phyloP scores from a whole-genome alignment of 2,888 invertebrate species.

The Tipula unca region DNA sequence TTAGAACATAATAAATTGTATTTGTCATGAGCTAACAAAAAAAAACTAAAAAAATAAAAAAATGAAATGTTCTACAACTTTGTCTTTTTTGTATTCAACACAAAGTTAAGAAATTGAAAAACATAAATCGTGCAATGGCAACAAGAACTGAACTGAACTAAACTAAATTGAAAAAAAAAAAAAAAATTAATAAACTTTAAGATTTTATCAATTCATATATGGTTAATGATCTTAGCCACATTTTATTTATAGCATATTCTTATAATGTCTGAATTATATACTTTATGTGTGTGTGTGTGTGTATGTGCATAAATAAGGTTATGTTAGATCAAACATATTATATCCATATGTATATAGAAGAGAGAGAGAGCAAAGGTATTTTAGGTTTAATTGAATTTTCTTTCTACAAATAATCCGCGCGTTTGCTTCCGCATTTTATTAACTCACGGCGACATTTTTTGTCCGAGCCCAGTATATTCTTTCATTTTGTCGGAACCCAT shows the following conservation, averaged over 20 bases:
- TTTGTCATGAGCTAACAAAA: neutral
- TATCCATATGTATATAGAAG: neutral
- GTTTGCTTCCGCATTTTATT: neutral
- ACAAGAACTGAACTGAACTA: neutral
- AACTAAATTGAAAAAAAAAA: neutral
- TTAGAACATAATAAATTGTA: neutral
- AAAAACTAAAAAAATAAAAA: too few species aligned
- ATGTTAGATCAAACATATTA: neutral
- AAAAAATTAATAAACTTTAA: slow-evolving; percentile 14
- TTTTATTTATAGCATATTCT: neutral
- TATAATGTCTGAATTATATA: neutral
- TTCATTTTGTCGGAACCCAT: too few species aligned
- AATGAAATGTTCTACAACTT: neutral
- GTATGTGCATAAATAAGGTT: neutral
- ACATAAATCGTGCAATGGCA: slow-evolving; percentile 14
- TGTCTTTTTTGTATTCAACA: neutral
- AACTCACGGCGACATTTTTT: too few species aligned
- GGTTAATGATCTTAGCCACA: neutral
- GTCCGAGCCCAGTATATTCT: too few species aligned
- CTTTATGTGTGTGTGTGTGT: neutral
- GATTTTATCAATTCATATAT: slow-evolving; percentile 14
- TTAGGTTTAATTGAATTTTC: neutral
- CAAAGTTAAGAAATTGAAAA: neutral
- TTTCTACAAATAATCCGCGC: too few species aligned
- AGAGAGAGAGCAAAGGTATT: neutral